These are phyloP conservation scores for Rallus limicola DNA, from an alignment of 2,113 vertebrate species.

Conservation along the genomic window DNA sequence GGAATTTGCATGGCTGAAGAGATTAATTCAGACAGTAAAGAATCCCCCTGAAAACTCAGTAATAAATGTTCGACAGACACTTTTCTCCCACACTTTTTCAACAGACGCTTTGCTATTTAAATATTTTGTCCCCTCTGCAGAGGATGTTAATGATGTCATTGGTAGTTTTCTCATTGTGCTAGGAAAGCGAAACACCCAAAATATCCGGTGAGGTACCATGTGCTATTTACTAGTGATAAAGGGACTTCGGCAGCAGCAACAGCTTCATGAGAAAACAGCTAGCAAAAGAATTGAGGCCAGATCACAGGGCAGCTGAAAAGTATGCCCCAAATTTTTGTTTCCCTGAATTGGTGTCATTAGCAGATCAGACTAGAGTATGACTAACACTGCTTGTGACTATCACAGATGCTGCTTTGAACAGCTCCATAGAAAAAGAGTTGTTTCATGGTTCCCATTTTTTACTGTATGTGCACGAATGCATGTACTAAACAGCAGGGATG, in stretches of 20 bases:
- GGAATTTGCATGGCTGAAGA: neutral
- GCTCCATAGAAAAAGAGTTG: neutral
- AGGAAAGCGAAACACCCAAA: neutral
- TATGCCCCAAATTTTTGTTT: neutral
- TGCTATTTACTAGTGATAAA: neutral
- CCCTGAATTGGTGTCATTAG: neutral
- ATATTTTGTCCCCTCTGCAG: neutral
- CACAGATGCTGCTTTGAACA: neutral
- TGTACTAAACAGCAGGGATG: neutral
- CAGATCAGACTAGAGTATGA: neutral
- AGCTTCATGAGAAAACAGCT: neutral
- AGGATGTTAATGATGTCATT: neutral
- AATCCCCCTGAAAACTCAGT: neutral
- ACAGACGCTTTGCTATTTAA: neutral
- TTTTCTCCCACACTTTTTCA: neutral
- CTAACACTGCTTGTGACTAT: neutral
- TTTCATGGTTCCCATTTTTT: neutral
- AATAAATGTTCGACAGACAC: neutral
- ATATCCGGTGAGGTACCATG: neutral
- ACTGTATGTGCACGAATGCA: neutral
- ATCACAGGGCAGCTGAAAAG: neutral
- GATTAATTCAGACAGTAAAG: slow-evolving; percentile 3
- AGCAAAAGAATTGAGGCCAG: neutral
- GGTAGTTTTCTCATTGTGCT: neutral
- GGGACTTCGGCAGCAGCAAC: neutral